phyloP scores from a whole-genome alignment of 2,888 invertebrate species.

The Melanostoma mellinum region DNA sequence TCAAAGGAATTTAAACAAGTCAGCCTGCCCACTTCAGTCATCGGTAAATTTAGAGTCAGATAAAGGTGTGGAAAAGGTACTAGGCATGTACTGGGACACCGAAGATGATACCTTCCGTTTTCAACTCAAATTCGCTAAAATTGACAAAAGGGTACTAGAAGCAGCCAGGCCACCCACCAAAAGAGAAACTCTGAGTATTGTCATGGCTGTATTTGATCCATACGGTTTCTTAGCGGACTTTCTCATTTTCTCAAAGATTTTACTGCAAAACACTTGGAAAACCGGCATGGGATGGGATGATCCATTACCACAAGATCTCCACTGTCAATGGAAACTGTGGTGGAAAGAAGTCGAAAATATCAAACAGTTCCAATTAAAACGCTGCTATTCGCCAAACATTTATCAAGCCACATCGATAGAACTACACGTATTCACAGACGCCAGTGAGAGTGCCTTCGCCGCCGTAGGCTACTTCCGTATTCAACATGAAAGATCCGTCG shows the following conservation, averaged over 20 bases:
- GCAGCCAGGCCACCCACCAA: constrained; percentile 67
- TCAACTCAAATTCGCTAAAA: constrained; percentile 55
- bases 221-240: constrained; percentile 71
- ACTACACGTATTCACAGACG: constrained; percentile 58
- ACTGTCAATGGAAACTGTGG: constrained; percentile 33
- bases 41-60: neutral
- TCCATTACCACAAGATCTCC: constrained; percentile 14
- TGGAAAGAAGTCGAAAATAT: neutral
- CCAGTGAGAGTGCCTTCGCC: constrained; percentile 52
- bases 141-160: constrained; percentile 17
- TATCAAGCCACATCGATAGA: neutral
- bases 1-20: neutral
- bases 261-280: constrained; percentile 32
- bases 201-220: constrained; percentile 75
- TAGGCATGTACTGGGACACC: constrained; percentile 73
- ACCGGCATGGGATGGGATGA: constrained; percentile 54
- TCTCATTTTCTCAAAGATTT: constrained; percentile 23
- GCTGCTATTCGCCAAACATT: too few species aligned
- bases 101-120: constrained; percentile 32
- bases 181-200: constrained; percentile 63
- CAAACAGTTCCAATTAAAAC: too few species aligned
- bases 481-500: too few species aligned
- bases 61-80: constrained; percentile 38
- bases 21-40: too few species aligned
- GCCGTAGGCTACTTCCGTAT: neutral